Evolutionary conservation across 2,113 vertebrate genomes (phyloP).

Genomic region (Petrocephalus zakoni): DNA sequence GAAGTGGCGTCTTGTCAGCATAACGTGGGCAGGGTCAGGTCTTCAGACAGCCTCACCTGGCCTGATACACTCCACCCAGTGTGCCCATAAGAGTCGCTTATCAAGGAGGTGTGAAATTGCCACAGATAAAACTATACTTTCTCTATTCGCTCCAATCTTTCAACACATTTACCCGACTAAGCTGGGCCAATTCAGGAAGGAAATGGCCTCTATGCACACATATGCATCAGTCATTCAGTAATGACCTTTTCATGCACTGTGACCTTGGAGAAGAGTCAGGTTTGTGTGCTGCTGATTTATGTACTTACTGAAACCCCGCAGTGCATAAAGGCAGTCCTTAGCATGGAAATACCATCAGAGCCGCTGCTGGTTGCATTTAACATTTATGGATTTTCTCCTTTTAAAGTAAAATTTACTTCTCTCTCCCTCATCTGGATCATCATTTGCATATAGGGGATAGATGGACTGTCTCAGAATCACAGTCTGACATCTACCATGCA

Average conservation of each 20-base stretch:
- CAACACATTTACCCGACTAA: background rate
- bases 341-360: background rate
- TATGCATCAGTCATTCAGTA: background rate
- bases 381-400: background rate
- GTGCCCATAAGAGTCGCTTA: background rate
- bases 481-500: background rate
- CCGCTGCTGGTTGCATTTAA: background rate
- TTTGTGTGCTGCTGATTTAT: background rate
- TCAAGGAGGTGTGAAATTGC: background rate
- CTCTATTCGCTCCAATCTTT: background rate
- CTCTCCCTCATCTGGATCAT: background rate
- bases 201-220: background rate
- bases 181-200: background rate
- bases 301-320: background rate
- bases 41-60: background rate
- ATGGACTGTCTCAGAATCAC: background rate
- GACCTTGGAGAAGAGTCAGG: background rate
- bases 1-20: background rate
- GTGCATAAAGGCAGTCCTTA: background rate
- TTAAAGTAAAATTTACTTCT: constrained; percentile 3
- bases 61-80: background rate
- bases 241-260: background rate
- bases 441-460: background rate
- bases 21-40: background rate
- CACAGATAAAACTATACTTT: background rate